Evolutionary conservation across 2,113 vertebrate species (phyloP).

Genomic region (Orcinus orca): DNA sequence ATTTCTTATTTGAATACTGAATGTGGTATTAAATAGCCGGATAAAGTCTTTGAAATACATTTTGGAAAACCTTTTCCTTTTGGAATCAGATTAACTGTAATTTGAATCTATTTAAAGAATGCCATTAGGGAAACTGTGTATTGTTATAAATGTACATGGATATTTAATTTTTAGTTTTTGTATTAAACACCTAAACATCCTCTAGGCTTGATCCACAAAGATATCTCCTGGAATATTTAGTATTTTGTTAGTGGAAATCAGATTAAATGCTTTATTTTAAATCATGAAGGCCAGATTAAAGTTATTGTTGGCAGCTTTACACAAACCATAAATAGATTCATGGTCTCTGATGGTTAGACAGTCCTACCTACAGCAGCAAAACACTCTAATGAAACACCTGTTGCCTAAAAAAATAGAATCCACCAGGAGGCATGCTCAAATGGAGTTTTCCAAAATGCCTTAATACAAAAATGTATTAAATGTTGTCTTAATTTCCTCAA

Average conservation of each 20-base stretch:
- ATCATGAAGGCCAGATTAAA: not conserved
- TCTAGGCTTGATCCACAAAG: not conserved
- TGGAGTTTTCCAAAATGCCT: not conserved
- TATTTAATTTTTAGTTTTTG: not conserved
- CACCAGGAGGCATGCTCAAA: not conserved
- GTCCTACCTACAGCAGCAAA: not conserved
- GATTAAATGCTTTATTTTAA: not conserved
- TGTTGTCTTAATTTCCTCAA: not conserved
- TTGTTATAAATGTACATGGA: not conserved
- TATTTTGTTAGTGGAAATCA: not conserved
- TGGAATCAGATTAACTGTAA: not conserved
- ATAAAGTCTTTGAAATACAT: not conserved
- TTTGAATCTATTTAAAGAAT: not conserved
- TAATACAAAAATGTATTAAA: not conserved
- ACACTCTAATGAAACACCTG: not conserved
- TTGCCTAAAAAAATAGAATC: not conserved
- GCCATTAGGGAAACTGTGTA: not conserved
- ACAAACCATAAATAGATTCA: not conserved
- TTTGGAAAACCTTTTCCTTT: not conserved
- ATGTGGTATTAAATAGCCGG: not conserved
- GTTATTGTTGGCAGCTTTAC: not conserved
- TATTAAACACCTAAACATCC: not conserved
- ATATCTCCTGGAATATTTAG: not conserved
- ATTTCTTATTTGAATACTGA: not conserved
- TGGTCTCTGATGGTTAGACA: not conserved